Evolutionary conservation across 2,888 invertebrate species (phyloP), one percentile per base, ranked within the genome.

Genomic region (Leptinotarsa rubiginosa): DNA sequence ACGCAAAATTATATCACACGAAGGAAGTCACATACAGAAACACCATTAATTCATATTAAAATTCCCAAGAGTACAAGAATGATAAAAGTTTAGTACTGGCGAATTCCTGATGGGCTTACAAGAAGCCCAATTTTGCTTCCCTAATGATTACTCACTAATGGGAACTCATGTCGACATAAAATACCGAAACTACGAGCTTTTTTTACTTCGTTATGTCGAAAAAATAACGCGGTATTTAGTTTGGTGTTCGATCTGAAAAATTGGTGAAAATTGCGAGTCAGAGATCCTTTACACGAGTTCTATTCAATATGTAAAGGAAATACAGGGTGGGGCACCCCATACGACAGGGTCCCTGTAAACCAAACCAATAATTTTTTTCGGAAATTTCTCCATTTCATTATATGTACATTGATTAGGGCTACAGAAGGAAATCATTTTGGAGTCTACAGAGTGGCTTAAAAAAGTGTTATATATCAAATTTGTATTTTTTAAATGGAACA

Each of bases 141-240:
- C 56, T 22, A 56, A 56, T 56, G 56, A 22, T 56, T 56, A 56
- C 22, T 25, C 3, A 15, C 56, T 56, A 7, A 56, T 22, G 56
- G 56, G 20, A 56, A 22, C 22, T 56, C 56, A 56, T 56, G 56
- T 56, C 22, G 22, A 56, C 20, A 56, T 13, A 22, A 56, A 56
- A 56, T 56, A 56, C 56, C 22, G 15, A 3, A 13, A 56, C 22
- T 15, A 3, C 15, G 56, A 22, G 15, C 22, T 18, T 20, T 25
- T 56, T 20, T 56, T 25, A 56, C 56, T 56, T 56, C 22, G 16
- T 56, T 56, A 22, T 25, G 15, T 22, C 25, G 15, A 56, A 22
- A 13, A 22, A 22, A 56, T 22, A 56, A 1, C 1, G 20, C 12
- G 1, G 22, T 1, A 56, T 22, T 25, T 4, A 13, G 4, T 56